A percentile compares a stretch with the other conserved stretches of the same genome.
phyloP scores from a whole-genome alignment of 1,140 invertebrate species.

The Drosophila arizonae region DNA sequence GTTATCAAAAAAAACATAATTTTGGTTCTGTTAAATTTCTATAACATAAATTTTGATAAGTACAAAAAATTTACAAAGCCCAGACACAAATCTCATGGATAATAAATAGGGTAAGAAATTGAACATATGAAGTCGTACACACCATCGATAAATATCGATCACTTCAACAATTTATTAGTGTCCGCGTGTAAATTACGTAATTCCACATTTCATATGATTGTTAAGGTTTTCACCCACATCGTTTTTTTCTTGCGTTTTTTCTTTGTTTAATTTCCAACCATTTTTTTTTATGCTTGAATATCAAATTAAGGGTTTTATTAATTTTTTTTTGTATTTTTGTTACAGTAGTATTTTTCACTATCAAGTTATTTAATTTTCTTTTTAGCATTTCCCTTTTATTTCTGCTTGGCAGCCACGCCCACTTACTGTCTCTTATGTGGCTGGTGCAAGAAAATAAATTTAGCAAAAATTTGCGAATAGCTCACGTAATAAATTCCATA shows the following conservation, averaged over 20 bases:
- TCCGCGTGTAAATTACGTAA: too few relatives aligned
- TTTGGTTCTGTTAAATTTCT: too few relatives aligned
- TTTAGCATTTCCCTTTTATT: not conserved
- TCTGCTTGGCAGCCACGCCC: constrained; percentile 21
- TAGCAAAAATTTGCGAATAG: constrained; percentile 62
- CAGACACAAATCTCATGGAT: too few relatives aligned
- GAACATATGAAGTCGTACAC: too few relatives aligned
- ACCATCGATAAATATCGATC: too few relatives aligned
- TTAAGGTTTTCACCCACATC: constrained; percentile 38
- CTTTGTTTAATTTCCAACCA: constrained; percentile 7
- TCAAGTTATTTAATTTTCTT: constrained; percentile 1
- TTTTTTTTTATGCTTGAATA: constrained; percentile 60
- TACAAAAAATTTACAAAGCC: too few relatives aligned
- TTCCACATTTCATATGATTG: constrained; percentile 48
- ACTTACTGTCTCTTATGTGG: not conserved
- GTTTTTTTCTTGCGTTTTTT: not conserved
- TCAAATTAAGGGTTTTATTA: constrained; percentile 67
- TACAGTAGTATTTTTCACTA: constrained; percentile 18
- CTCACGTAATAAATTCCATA: constrained; percentile 78
- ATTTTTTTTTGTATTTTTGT: constrained; percentile 43
- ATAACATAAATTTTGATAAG: too few relatives aligned
- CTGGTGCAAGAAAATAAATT: constrained; percentile 39
- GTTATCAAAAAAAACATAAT: too few relatives aligned
- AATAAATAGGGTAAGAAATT: too few relatives aligned
- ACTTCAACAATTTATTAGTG: too few relatives aligned